A percentile compares a stretch with the other conserved stretches of the same genome.
Conservation (phyloP, 2,113 vertebrate species). For the Neolamprologus sp. region DNA sequence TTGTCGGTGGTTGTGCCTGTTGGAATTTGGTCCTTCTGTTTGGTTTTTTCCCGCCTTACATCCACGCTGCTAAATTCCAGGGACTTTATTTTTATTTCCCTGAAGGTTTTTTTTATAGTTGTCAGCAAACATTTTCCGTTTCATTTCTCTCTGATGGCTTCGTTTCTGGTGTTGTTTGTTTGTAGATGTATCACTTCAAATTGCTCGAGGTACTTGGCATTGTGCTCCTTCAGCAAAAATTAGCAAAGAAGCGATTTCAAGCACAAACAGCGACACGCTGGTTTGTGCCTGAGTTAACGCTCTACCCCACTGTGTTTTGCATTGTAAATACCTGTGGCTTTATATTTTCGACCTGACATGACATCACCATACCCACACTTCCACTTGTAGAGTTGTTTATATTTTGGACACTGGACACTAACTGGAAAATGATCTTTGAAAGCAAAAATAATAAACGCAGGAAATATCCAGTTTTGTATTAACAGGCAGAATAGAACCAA, state of each 20-base stretch:
- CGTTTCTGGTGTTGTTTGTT: neutral
- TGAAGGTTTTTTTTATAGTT: neutral
- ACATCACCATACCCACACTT: neutral
- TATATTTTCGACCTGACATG: neutral
- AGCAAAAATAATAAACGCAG: neutral
- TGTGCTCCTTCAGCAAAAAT: neutral
- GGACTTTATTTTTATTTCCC: neutral
- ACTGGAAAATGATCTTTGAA: neutral
- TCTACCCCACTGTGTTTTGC: neutral
- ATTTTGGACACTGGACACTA: neutral
- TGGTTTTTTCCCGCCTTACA: neutral
- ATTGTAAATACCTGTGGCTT: neutral
- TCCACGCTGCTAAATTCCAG: neutral
- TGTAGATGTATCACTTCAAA: neutral
- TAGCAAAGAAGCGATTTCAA: neutral
- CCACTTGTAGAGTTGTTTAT: neutral
- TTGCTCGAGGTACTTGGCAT: neutral
- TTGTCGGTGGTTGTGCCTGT: neutral
- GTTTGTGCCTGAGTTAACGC: neutral
- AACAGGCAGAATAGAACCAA: neutral
- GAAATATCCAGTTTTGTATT: neutral
- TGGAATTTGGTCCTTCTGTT: neutral
- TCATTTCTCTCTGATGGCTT: neutral
- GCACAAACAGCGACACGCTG: neutral
- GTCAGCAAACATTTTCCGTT: constrained; percentile 18